Base-by-base conservation (phyloP, 2,888 invertebrate genomes). In the Stomorhina lunata region DNA sequence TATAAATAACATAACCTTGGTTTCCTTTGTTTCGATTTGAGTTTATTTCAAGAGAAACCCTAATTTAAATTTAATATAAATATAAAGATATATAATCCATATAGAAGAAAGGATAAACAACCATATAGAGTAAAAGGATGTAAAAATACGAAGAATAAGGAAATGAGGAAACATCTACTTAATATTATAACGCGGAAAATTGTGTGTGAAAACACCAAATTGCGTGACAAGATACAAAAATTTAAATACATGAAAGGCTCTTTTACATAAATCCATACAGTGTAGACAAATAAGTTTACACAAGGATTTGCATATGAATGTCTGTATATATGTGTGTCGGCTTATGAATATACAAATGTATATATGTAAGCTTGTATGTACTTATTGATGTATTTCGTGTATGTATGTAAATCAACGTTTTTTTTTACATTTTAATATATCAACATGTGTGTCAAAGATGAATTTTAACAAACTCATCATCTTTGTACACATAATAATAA, bases 201-300 rank as follows among this genome's bases (percentile, higher is more conserved):
- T 81, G 76, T 81, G 81, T 81, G 76, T 72, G 81, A 81, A 81
- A 81, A 81, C 66, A 76, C 59, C 17, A 66, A 72, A 66, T 50
- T 81, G 76, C 50, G 81, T 81, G 76, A 71, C 65, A 81, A 65
- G 43, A 32, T 65, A 63, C 17, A 43, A 61, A 72, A 7, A 25
- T n/a, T 3, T 0, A 32, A 37, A 2, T 10, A 73, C 0, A 22
- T 15, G 22, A 20, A 29, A 15, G 4, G 2, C 4, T n/a, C 1
- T 17, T 68, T 37, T 29, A 12, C 43, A 15, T n/a, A 40, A n/a
- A 53, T 15, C 34, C 4, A 37, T 4, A 17, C 22, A 66, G n/a
- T 9, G 9, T 65, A 10, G 17, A 1, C 25, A 12, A n/a, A n/a
- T 50, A 50, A 4, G n/a, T 50, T 4, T 50, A n/a, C 9, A 6